phyloP scores from a whole-genome alignment of 2,888 invertebrate species.

The Sarcophaga caerulescens region DNA sequence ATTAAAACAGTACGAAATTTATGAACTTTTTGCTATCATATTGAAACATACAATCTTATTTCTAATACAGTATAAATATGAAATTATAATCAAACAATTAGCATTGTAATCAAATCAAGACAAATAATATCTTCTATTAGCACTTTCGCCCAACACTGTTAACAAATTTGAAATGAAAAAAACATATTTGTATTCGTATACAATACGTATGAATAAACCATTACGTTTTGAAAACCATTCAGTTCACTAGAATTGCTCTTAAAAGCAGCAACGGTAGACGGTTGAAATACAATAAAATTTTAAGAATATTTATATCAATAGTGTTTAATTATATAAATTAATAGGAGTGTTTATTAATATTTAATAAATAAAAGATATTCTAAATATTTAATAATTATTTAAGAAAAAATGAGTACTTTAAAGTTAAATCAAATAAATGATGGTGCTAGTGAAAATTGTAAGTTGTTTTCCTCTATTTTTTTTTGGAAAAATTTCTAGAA shows the following conservation, averaged over 20 bases:
- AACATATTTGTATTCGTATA: neutral
- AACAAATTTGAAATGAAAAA: neutral
- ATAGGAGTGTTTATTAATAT: neutral
- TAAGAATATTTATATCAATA: neutral
- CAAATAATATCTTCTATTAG: neutral
- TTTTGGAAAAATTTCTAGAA: neutral
- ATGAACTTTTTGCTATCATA: too few relatives aligned
- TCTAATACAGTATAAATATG: too few relatives aligned
- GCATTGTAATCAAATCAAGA: neutral
- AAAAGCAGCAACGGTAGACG: constrained; percentile 37
- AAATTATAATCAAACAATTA: neutral
- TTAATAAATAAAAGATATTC: constrained; percentile 6
- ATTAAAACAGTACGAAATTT: too few relatives aligned
- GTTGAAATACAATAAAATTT: constrained; percentile 3
- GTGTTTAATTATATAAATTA: constrained; percentile 4
- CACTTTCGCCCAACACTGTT: constrained; percentile 25
- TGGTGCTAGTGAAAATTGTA: constrained; percentile 64
- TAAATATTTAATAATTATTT: neutral
- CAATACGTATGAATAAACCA: neutral
- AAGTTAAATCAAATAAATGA: constrained; percentile 49
- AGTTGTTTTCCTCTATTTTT: constrained; percentile 21
- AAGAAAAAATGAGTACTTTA: constrained; percentile 55
- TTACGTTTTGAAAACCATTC: constrained; percentile 32
- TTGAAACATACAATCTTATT: too few relatives aligned
- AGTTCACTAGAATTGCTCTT: constrained; percentile 43